A percentile compares a stretch with the other conserved stretches of the same genome.
Conservation (phyloP, 2,888 invertebrate genomes). For the Mythimna loreyi region DNA sequence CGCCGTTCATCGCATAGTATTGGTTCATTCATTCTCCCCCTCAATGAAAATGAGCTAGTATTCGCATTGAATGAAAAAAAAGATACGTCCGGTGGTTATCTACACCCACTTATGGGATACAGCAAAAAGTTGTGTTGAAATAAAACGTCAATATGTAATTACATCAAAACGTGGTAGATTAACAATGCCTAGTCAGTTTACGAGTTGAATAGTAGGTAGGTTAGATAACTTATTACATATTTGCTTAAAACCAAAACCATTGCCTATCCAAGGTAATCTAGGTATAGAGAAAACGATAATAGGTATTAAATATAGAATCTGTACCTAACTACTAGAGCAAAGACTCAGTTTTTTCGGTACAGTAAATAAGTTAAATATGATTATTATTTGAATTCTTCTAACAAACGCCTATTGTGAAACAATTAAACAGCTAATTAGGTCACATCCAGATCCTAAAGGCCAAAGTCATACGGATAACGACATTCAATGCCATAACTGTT, state of each 20-base stretch:
- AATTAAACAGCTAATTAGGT: constrained; percentile 46
- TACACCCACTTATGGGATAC: background rate
- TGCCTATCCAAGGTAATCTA: background rate
- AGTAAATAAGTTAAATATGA: background rate
- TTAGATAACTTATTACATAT: background rate
- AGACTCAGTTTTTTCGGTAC: background rate
- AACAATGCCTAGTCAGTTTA: background rate
- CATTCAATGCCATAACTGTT: constrained; percentile 35
- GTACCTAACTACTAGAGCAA: too few relatives aligned
- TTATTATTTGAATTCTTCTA: background rate
- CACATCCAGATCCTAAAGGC: constrained; percentile 62
- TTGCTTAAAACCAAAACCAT: too few relatives aligned
- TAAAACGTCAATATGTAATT: background rate
- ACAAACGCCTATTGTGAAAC: constrained; percentile 25
- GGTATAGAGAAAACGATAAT: too few relatives aligned
- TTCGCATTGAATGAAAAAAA: constrained; percentile 20
- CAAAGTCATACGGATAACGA: constrained; percentile 68
- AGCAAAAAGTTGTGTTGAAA: constrained; percentile 5
- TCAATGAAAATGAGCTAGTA: constrained; percentile 45
- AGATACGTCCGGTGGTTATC: constrained; percentile 1
- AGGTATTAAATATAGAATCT: too few relatives aligned
- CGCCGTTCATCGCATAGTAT: constrained; percentile 73
- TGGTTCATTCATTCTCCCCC: constrained; percentile 61
- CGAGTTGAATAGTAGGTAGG: background rate
- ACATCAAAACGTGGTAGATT: background rate